Percentiles rank a stretch among this genome's conserved stretches.
Evolutionary conservation across 2,113 vertebrate genomes (phyloP).

Genomic region (Sarotherodon lohbergeri): DNA sequence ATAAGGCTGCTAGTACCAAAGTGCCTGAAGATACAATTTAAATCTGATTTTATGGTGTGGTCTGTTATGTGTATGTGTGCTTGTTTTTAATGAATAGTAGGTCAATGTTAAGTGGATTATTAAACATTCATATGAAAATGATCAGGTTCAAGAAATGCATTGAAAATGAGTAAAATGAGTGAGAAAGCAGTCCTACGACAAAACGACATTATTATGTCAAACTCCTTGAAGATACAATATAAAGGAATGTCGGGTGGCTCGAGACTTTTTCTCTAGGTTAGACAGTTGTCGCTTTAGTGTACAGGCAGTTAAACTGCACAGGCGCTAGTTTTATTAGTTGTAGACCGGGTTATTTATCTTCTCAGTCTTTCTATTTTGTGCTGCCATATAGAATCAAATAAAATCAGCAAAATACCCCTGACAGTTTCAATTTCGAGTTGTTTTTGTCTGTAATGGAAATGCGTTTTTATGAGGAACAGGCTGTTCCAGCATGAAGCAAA

Average conservation of each 20-base stretch:
- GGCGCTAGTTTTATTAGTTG: neutral
- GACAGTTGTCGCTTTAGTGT: neutral
- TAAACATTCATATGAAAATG: neutral
- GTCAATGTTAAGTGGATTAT: neutral
- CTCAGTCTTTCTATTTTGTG: neutral
- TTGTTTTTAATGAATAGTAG: neutral
- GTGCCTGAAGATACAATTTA: neutral
- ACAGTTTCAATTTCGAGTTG: slow-evolving; percentile 50
- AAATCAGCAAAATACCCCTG: slow-evolving; percentile 37
- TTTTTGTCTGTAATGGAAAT: slow-evolving; percentile 34
- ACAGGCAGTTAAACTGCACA: slow-evolving; percentile 7
- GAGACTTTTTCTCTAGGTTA: neutral
- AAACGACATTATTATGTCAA: neutral
- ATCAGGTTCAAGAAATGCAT: neutral
- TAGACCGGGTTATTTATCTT: slow-evolving; percentile 10
- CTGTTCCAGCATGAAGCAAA: slow-evolving; percentile 28
- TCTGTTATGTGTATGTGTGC: neutral
- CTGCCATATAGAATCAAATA: slow-evolving; percentile 8
- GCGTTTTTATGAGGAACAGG: slow-evolving; percentile 26
- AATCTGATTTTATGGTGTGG: neutral
- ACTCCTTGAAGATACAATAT: neutral
- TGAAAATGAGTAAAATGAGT: neutral
- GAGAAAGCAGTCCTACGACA: accelerated
- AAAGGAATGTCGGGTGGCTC: neutral
- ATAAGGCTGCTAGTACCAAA: neutral